Base-by-base conservation (phyloP, 2,888 invertebrate genomes). In the Branchipolynoe longqiensis region DNA sequence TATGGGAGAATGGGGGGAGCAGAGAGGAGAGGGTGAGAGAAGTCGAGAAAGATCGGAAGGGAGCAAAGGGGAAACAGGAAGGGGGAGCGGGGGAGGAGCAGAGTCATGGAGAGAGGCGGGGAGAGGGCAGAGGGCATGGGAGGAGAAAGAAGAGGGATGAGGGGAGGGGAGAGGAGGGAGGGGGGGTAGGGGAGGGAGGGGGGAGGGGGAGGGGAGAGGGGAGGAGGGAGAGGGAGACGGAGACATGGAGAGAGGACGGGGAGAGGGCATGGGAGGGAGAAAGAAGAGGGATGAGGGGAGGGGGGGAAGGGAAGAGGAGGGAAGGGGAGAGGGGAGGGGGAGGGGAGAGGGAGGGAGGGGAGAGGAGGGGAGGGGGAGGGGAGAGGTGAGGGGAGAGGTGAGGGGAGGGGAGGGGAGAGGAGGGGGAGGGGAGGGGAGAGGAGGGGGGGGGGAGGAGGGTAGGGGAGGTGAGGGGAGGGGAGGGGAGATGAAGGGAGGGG, bases 401-500 rank as follows among this genome's bases (percentile, higher is more conserved):
- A 28, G 62, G 22, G 25, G 4, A 25, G 4, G 62, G 1, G 62
- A 4, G 62, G 25, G 62, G 3, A 31, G 62, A 31, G 25, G 14
- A 2, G n/a, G n/a, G n/a, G n/a, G n/a, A n/a, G n/a, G n/a, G n/a
- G n/a, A n/a, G n/a, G n/a, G n/a, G n/a, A 64, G 64, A 48, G 82
- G 62, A 82, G 58, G 56, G 56, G 58, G 8, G 36, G 36, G 56
- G 56, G 56, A 56, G 33, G n/a, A n/a, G 54, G 56, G 33, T 38
- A 56, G 36, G 82, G 31, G 58, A 28, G 36, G 36, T 6, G 56
- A 58, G 82, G 56, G 59, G 82, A 64, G 14, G 82, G 33, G 74
- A 12, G 8, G n/a, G 38, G 38, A 74, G 14, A 36, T 28, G 33
- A 36, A 38, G 33, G n/a, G 38, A 12, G 33, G 38, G 38, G 33